Base-by-base conservation (phyloP, 1,140 invertebrate species). In the Drosophila lini region DNA sequence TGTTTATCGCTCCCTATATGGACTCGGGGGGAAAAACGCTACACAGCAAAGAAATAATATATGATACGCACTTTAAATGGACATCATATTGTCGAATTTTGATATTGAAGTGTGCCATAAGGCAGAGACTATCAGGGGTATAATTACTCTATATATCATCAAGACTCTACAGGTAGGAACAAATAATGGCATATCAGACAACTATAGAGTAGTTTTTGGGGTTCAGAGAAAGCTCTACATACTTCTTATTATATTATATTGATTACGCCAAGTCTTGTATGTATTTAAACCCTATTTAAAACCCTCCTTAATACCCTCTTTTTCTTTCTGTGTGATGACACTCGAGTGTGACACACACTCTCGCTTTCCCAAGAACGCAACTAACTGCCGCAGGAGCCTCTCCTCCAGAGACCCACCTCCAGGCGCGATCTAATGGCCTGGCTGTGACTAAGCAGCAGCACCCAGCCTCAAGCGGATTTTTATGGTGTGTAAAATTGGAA, bases 401-500 rank as follows among this genome's bases (percentile, higher is more conserved):
- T 32, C 28, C 25, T 36, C 31, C 10, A 44, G 16, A 56, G 57
- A 63, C 13, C 34, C 55, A 58, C 44, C 42, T 44, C 38, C 70
- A 22, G 19, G 31, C 32, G 42, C 42, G 36, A 55, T 59, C 67
- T 55, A 58, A 76, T 76, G 73, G 36, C 31, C 16, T 60, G 74
- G 11, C 13, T 53, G 19, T 74, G 69, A 74, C 31, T 47, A 63
- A 56, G 38, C 31, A 47, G 45, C 31, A 32, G 22, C 36, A 31
- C 48, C n/a, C 36, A 70, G 52, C 42, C 38, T 19, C 52, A 16
- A 5, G 31, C 28, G 32, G 31, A 38, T 59, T 60, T 77, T 60
- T 68, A 76, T 76, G 73, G 42, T 38, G 47, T 77, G 74, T 59
- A 42, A 60, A 82, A 78, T 82, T 83, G 48, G 19, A 78, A 58